Evolutionary conservation across 2,888 invertebrate species (phyloP).

Genomic region (Notocelia uddmanniana): DNA sequence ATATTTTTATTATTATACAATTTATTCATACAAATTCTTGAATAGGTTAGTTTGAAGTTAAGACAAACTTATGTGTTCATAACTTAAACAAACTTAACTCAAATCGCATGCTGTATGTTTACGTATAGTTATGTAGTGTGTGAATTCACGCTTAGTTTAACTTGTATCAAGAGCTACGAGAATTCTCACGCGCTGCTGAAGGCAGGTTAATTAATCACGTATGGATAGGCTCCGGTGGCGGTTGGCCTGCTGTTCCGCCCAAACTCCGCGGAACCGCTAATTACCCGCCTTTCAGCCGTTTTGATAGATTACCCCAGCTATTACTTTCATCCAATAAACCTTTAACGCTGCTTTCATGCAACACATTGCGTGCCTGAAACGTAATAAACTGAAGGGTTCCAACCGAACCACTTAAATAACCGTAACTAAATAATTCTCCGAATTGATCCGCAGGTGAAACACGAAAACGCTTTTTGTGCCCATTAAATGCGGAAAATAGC

Average conservation of each 20-base stretch:
- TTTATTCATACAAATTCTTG: too few species aligned
- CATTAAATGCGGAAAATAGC: constrained; percentile 7
- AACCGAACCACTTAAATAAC: constrained; percentile 19
- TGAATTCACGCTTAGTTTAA: constrained; percentile 4
- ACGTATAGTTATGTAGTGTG: background rate
- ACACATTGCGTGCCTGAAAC: constrained; percentile 39
- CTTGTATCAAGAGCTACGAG: constrained; percentile 1
- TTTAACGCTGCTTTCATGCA: constrained; percentile 40
- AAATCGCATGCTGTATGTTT: too few species aligned
- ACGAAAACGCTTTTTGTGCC: constrained; percentile 25
- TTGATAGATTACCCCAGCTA: constrained; percentile 60
- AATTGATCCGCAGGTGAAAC: constrained; percentile 20
- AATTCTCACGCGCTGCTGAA: constrained; percentile 19
- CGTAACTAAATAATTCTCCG: constrained; percentile 31
- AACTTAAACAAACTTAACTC: too few species aligned
- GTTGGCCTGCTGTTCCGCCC: constrained; percentile 58
- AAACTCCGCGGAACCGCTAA: constrained; percentile 57
- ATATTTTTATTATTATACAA: too few species aligned
- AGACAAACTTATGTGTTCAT: too few species aligned
- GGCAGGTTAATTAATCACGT: constrained; percentile 62
- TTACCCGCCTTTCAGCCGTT: constrained; percentile 56
- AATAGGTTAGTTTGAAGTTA: too few species aligned
- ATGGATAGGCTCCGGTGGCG: constrained; percentile 48
- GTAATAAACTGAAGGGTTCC: constrained; percentile 39
- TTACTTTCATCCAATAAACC: constrained; percentile 47